These are phyloP conservation scores for Nyctibius grandis DNA, from an alignment of 2,797 vertebrate species.

Conservation along the genomic window DNA sequence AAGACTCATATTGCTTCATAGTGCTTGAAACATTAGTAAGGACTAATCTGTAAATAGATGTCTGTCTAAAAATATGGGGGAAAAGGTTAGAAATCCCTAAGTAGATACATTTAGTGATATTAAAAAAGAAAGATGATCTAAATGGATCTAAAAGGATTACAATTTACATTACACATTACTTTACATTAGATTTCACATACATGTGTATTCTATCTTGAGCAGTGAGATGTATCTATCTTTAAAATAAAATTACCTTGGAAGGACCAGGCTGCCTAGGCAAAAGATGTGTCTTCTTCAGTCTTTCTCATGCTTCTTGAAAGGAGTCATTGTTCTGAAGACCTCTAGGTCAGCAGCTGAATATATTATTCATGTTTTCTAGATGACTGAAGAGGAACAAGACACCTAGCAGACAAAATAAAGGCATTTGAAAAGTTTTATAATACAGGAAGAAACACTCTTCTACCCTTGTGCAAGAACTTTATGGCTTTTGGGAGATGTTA, in stretches of 20 bases:
- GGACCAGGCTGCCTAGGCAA: not conserved
- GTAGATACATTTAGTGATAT: not conserved
- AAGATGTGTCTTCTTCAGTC: not conserved
- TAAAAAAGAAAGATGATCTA: not conserved
- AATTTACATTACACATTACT: not conserved
- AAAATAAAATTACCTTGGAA: not conserved
- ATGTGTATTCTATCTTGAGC: not conserved
- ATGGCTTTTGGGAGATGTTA: not conserved
- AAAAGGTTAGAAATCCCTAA: not conserved
- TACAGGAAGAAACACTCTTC: not conserved
- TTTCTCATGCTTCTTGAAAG: not conserved
- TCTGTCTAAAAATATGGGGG: not conserved
- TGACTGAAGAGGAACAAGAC: not conserved
- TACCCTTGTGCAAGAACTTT: not conserved
- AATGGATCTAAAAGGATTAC: not conserved
- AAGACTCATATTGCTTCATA: not conserved
- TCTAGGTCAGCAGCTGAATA: not conserved
- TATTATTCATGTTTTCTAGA: not conserved
- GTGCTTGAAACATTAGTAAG: not conserved
- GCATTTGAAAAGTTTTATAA: not conserved
- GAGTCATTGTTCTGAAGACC: not conserved
- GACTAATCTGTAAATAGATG: not conserved
- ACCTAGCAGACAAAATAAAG: not conserved
- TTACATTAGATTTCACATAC: not conserved
- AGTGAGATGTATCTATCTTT: not conserved